Conservation (phyloP, 1,140 invertebrate genomes). For the Eupeodes corollae region DNA sequence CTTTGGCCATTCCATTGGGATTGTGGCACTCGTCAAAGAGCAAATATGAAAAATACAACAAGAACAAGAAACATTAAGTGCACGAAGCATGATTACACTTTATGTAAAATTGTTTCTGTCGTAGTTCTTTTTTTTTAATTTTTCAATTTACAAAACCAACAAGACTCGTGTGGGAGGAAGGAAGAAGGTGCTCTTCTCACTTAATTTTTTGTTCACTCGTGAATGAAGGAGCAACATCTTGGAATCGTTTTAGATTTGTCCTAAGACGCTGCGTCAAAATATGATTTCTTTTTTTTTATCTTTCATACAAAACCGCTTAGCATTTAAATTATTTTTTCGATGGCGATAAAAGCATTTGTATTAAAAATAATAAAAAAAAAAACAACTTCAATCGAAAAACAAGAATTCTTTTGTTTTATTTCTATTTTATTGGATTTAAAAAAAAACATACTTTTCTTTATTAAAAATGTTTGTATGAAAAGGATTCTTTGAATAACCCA, state of each 20-base stretch:
- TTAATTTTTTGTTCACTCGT: neutral
- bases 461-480: too few relatives aligned
- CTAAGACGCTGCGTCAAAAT: neutral
- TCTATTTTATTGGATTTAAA: too few relatives aligned
- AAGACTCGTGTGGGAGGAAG: neutral
- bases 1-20: slow-evolving; percentile 84
- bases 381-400: too few relatives aligned
- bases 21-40: slow-evolving; percentile 91
- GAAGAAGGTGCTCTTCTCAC: neutral
- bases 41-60: slow-evolving; percentile 78
- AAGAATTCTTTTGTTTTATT: too few relatives aligned
- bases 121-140: neutral
- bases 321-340: too few relatives aligned
- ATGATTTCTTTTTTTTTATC: too few relatives aligned
- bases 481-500: too few relatives aligned
- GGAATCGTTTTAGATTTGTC: slow-evolving; percentile 1
- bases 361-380: too few relatives aligned
- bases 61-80: slow-evolving; percentile 48
- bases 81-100: too few relatives aligned
- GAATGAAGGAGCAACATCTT: neutral
- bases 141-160: neutral
- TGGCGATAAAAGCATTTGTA: too few relatives aligned
- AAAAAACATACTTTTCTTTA: too few relatives aligned
- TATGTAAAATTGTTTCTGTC: neutral
- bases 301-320: too few relatives aligned